Conservation (phyloP, 1,140 invertebrate species). For the Ceratosolen fusciceps region DNA sequence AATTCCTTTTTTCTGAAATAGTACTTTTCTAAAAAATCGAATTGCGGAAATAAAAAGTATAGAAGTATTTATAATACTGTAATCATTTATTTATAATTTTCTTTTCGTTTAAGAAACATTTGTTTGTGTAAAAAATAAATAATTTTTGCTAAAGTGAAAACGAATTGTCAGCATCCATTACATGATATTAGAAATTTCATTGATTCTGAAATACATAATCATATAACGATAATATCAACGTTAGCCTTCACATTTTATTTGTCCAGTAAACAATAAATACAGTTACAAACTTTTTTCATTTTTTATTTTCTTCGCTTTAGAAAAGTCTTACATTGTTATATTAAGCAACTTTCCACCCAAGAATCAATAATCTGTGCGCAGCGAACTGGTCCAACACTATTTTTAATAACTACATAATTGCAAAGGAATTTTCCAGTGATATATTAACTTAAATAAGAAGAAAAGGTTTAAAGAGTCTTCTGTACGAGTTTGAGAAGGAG, state of each 20-base stretch:
- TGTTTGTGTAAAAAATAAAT: no score
- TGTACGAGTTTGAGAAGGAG: background rate
- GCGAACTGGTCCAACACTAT: background rate
- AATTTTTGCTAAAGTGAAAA: no score
- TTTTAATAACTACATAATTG: background rate
- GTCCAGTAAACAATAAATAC: background rate
- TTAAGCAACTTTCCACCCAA: constrained; percentile 14
- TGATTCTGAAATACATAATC: no score
- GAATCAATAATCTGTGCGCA: constrained; percentile 19
- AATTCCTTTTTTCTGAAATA: no score
- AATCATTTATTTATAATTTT: no score
- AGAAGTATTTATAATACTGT: no score
- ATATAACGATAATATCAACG: no score
- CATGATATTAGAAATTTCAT: no score
- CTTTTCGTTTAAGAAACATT: no score
- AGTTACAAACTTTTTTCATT: background rate
- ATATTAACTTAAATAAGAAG: background rate
- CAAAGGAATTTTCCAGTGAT: background rate
- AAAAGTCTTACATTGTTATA: constrained; percentile 15
- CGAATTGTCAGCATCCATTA: no score
- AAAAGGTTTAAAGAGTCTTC: background rate
- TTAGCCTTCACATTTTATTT: background rate
- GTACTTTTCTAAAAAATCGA: no score
- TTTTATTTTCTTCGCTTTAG: background rate
- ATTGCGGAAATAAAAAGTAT: no score